Evolutionary conservation across 2,797 vertebrate genomes (phyloP), one percentile per base, ranked within the genome.

Genomic region (Falco cherrug): DNA sequence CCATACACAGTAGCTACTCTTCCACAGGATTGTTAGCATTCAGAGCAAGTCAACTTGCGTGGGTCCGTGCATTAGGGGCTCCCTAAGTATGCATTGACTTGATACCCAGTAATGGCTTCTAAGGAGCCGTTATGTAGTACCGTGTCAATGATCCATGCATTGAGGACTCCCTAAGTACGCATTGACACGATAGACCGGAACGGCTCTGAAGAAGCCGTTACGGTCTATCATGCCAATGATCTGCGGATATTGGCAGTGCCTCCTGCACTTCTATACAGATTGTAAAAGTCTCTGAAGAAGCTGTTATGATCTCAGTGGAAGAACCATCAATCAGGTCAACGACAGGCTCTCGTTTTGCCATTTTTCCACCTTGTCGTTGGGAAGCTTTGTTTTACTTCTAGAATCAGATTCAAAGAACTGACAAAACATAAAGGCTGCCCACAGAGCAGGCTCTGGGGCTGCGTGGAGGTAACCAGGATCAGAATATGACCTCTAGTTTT

Each of bases 21-120:
- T 98, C 95, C 97, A 92, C 96, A 75, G 94, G 94, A 97, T 97
- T 98, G 97, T 98, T 98, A 98, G 97, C 96, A 98, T 98, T 98
- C 97, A 96, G 97, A 97, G 93, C 94, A 95, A 97, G 97, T 98
- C 98, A 98, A 96, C 96, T 97, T 96, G 97, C 85, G 94, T 98
- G 97, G 98, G 98, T 93, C 97, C 97, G 89, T 95, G 97, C 84
- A 79, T 95, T 98, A 98, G 98, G 97, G 98, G 95, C 98, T 98
- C 98, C 98, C 98, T 97, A 94, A 98, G 98, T 98, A 97, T 98
- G 98, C 98, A 98, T 98, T 98, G 98, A 98, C 98, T 98, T 98
- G 98, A 98, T 98, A 97, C 98, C 97, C 98, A 95, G 90, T 98
- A 98, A 98, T 98, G 98, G 98, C 98, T 98, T 98, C 98, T 98